Evolutionary conservation across 2,888 invertebrate genomes (phyloP), one percentile per base, ranked within the genome.

Genomic region (Netelia melanura): DNA sequence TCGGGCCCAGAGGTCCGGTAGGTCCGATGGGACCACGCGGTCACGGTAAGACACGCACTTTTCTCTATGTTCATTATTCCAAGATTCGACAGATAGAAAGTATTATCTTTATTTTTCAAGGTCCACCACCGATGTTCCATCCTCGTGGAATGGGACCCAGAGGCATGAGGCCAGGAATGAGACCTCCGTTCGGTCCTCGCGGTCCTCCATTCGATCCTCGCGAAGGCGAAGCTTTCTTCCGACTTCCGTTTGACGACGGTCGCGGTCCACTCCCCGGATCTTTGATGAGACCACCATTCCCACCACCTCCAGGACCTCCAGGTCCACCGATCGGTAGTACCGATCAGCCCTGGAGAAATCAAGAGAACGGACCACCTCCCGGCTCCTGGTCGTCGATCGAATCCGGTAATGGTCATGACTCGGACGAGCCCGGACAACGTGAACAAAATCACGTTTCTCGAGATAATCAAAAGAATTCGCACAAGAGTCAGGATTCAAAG

Each of bases 91-190:
- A 6, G 38, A 6, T 38, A 38, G 6, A 38, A 38, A 38, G 0
- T 38, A 6, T 38, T 70, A 3, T 6, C 11, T 52, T 54, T 52
- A 14, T 30, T 58, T 64, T 88, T 81, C 1, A 84, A 94, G 94
- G 93, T 78, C 93, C 93, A 71, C 93, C 93, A 3, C 89, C 93
- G 75, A 93, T 94, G 91, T 94, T 94, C 86, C 94, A 93, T 87
- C 93, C 92, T 1, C 91, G 94, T 38, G 94, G 94, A 23, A 91
- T 94, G 91, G 94, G 93, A 5, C 93, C 93, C 17, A 87, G 93
- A 10, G 93, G 93, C 3, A 92, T 93, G 90, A 89, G 93, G 44
- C 92, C 93, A 3, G 92, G 91, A 21, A 92, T 93, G 91, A 90
- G 93, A 58, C 91, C 92, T 21, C 91, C 91, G 5, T 93, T 93